Base-by-base conservation (phyloP, 2,113 vertebrate species). In the Colaptes auratus region DNA sequence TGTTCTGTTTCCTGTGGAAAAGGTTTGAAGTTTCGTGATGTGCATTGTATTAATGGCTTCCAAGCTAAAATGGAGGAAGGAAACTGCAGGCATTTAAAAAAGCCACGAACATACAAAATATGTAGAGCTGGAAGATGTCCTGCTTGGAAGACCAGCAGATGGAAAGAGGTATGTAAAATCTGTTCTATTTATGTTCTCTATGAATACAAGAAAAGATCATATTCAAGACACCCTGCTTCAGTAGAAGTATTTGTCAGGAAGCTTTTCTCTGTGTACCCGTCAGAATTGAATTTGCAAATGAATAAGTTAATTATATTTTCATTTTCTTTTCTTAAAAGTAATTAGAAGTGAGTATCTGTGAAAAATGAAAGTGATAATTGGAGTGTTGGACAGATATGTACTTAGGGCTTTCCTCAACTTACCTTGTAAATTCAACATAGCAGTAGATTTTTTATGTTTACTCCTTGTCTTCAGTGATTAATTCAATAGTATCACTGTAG, bases 1-100 rank as follows among this genome's bases (percentile, higher is more conserved):
- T 99, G 99, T 87, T 99, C 99, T 74, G 98, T 98, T 92, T 98
- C 98, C 81, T 99, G 99, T 96, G 99, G 99, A 33, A 98, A 98
- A 72, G 99, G 99, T 71, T 97, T 97, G 94, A 99, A 99, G 95
- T 96, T 98, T 67, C 98, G 99, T 28, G 98, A 98, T 59, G 97
- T 99, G 15, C 64, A 97, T 92, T 99, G 99, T 71, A 75, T 98
- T 85, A 95, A 98, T 84, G 97, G 95, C 61, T 97, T 98, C 83
- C 98, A 98, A 86, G 94, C 65, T 46, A 97, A 97, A 97, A 94
- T 98, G 90, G 98, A 98, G 73, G 98, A 99, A 28, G 94, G 96
- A 39, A 93, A 96, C 53, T 99, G 99, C 81, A 95, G 96, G 72
- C 98, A 98, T 90, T 97, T 98, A 80, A 96, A 83, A 80, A 98